phyloP scores from a whole-genome alignment of 2,888 invertebrate species.

The Amphiduros pacificus region DNA sequence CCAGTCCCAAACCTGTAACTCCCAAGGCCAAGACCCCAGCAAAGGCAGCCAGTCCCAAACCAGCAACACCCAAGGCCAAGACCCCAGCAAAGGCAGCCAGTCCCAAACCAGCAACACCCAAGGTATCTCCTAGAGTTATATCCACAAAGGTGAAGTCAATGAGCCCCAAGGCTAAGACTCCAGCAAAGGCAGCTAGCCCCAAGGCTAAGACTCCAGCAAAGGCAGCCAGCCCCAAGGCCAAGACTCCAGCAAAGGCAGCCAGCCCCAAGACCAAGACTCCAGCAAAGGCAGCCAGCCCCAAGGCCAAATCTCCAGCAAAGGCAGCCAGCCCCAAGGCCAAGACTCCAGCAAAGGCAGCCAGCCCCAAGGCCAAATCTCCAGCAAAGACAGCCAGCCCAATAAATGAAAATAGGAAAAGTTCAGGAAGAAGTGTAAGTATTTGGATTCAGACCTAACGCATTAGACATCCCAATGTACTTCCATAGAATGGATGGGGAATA shows the following conservation, averaged over 20 bases:
- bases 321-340: slow-evolving; percentile 21
- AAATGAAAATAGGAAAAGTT: not conserved
- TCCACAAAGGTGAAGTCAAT: not conserved
- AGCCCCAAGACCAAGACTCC: slow-evolving; percentile 16
- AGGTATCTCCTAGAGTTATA: too few relatives aligned
- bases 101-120: slow-evolving; percentile 26
- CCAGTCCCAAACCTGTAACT: slow-evolving; percentile 1
- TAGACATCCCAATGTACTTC: too few relatives aligned
- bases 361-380: not conserved
- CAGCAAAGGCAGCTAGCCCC: not conserved
- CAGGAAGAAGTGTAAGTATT: not conserved
- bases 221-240: not conserved
- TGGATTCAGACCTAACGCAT: too few relatives aligned
- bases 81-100: not conserved
- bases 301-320: slow-evolving; percentile 8
- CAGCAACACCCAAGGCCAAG: not conserved
- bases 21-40: slow-evolving; percentile 6
- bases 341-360: slow-evolving; percentile 4
- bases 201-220: not conserved
- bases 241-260: not conserved
- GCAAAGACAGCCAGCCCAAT: not conserved
- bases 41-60: slow-evolving; percentile 1
- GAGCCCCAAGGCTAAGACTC: not conserved
- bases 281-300: slow-evolving; percentile 10
- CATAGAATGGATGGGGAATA: too few relatives aligned